These are phyloP conservation scores for Octopus sinensis DNA, from an alignment of 1,140 invertebrate species.

Conservation along the genomic window DNA sequence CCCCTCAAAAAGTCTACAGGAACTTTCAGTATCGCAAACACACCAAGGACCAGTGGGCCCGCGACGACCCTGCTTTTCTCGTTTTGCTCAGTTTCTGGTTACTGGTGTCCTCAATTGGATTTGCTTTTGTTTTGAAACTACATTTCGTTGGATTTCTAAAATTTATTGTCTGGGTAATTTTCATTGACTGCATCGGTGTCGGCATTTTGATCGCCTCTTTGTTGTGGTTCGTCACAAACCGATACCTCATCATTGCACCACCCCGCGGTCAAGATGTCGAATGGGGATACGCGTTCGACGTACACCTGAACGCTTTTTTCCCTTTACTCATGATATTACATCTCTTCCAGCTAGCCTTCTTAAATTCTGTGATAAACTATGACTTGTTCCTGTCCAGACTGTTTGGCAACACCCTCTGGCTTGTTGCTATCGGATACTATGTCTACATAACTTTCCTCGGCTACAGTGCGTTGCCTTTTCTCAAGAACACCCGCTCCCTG, in stretches of 20 bases:
- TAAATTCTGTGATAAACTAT: conserved; percentile 74
- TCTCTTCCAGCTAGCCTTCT: conserved; percentile 86
- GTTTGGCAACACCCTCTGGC: conserved; percentile 91
- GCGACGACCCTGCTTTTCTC: conserved; percentile 98
- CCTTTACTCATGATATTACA: conserved; percentile 91
- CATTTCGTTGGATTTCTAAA: conserved; percentile 75
- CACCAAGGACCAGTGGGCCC: conserved; percentile 96
- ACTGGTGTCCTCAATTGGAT: conserved; percentile 85
- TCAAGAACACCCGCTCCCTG: conserved; percentile 84
- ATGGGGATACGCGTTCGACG: conserved; percentile 98
- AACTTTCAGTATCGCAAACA: conserved; percentile 61
- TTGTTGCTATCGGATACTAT: conserved; percentile 87
- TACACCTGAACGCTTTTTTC: conserved; percentile 98
- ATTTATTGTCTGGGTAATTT: conserved; percentile 88
- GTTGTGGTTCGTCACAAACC: conserved; percentile 87
- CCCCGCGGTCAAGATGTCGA: conserved; percentile 79
- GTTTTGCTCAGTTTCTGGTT: conserved; percentile 86
- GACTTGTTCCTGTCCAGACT: conserved; percentile 69
- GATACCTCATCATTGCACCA: conserved; percentile 68
- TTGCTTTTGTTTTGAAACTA: conserved; percentile 78
- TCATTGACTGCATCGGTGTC: conserved; percentile 89
- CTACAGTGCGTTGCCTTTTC: conserved; percentile 88
- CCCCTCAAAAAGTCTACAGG: conserved; percentile 89
- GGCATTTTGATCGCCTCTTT: conserved; percentile 85
- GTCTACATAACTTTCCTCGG: conserved; percentile 97